Base-by-base conservation (phyloP, 2,888 invertebrate species). In the Euzophera pinguis region DNA sequence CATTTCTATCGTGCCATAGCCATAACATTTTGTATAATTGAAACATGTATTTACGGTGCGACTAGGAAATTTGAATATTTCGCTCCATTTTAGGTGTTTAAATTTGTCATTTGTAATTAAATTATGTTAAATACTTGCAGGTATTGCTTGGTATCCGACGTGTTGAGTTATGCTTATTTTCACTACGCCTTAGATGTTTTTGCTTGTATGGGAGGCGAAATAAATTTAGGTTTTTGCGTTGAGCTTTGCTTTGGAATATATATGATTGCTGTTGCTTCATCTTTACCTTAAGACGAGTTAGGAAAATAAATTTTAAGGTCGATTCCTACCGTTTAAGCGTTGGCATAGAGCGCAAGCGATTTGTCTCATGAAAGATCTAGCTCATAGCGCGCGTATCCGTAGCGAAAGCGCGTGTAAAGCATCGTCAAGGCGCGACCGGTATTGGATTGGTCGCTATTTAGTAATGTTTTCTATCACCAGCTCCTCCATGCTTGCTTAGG, bases 1-100 rank as follows among this genome's bases (percentile, higher is more conserved):
- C 81, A 78, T 84, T 83, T 74, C 73, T 80, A 70, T 74, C 81
- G 84, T 82, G 75, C 75, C 71, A 62, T 65, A 63, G 54, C 81
- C 82, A 79, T 83, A 86, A 67, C 62, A 63, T 63, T 63, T 60
- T 58, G 64, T 64, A 73, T 79, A 78, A 86, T 85, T 84, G 79
- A 85, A 82, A 78, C 81, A 78, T 79, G 84, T 75, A 75, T 73
- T 65, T 50, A 56, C 59, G 37, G 42, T 34, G 50, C 38, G 60
- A 66, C 62, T 56, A 42, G 53, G 58, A 59, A 54, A 69, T 72
- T 64, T 67, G 65, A 69, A 73, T 72, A 67, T 38, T 41, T 32
- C 13, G 3, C 35, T 12, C 35, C 43, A 22, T 37, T 43, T 51
- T 43, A 13, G 42, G 12, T n/a, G 12, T 17, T 43, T 43, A 22